A percentile compares a stretch with the other conserved stretches of the same genome.
These are phyloP conservation scores for Caprella mutica DNA, from an alignment of 2,888 invertebrate species.

Conservation along the genomic window DNA sequence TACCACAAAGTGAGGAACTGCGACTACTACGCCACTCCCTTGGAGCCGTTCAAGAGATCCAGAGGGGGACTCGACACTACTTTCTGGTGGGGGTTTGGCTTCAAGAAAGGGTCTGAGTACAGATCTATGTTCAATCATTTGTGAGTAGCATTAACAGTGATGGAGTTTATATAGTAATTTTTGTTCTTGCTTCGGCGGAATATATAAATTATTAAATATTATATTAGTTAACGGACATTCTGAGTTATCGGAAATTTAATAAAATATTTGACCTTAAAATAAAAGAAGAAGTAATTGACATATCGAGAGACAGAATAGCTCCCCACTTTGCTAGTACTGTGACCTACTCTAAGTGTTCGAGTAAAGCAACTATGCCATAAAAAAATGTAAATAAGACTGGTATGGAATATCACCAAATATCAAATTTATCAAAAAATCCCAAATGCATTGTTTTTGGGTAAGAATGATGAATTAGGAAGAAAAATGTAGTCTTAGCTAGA, in stretches of 20 bases:
- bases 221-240: not conserved
- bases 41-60: not conserved
- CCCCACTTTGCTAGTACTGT: too few relatives aligned
- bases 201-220: not conserved
- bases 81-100: conserved; percentile 27
- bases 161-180: too few relatives aligned
- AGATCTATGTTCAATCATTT: conserved; percentile 16
- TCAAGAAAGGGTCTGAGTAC: conserved; percentile 12
- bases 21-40: conserved; percentile 17
- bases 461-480: too few relatives aligned
- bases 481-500: too few relatives aligned
- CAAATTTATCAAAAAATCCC: too few relatives aligned
- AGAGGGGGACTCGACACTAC: not conserved
- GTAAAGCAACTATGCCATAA: too few relatives aligned
- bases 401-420: too few relatives aligned
- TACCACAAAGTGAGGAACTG: conserved; percentile 3
- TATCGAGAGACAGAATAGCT: too few relatives aligned
- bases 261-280: not conserved
- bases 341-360: too few relatives aligned
- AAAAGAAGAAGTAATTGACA: not conserved
- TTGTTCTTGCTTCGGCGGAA: too few relatives aligned
- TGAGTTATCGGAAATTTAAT: not conserved
- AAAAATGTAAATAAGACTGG: too few relatives aligned
- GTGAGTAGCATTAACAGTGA: conserved; percentile 10
- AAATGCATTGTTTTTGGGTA: too few relatives aligned